These are phyloP conservation scores for Rhagophthalmus giganteus DNA, from an alignment of 2,888 invertebrate species.

Conservation along the genomic window DNA sequence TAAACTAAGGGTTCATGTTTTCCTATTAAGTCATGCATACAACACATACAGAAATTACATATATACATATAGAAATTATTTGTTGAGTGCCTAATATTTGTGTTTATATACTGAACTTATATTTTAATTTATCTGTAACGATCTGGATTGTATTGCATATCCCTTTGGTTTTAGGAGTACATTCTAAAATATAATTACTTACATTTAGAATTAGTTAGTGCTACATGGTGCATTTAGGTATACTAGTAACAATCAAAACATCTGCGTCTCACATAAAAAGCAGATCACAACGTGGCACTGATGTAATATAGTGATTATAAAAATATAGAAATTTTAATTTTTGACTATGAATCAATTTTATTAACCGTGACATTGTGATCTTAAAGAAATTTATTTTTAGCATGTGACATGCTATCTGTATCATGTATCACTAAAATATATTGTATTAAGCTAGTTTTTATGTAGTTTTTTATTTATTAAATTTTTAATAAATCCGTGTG, in stretches of 20 bases:
- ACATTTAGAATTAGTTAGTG: constrained; percentile 25
- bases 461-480: constrained; percentile 41
- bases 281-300: neutral
- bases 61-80: constrained; percentile 50
- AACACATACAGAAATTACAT: constrained; percentile 14
- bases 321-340: neutral
- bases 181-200: constrained; percentile 27
- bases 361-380: too few relatives aligned
- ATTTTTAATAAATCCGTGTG: constrained; percentile 35
- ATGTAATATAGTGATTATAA: neutral
- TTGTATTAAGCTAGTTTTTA: constrained; percentile 35
- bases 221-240: constrained; percentile 24
- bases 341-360: too few relatives aligned
- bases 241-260: constrained; percentile 13
- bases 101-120: constrained; percentile 15
- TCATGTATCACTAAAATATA: constrained; percentile 27
- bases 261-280: neutral
- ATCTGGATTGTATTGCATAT: constrained; percentile 37
- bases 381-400: too few relatives aligned
- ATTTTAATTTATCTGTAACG: constrained; percentile 17
- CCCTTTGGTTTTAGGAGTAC: constrained; percentile 40
- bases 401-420: constrained; percentile 11
- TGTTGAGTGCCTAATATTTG: constrained; percentile 52
- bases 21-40: constrained; percentile 41
- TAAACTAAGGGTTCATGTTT: constrained; percentile 44